Evolutionary conservation across 2,888 invertebrate genomes (phyloP), one percentile per base, ranked within the genome.

Genomic region (Lamproptera curius): DNA sequence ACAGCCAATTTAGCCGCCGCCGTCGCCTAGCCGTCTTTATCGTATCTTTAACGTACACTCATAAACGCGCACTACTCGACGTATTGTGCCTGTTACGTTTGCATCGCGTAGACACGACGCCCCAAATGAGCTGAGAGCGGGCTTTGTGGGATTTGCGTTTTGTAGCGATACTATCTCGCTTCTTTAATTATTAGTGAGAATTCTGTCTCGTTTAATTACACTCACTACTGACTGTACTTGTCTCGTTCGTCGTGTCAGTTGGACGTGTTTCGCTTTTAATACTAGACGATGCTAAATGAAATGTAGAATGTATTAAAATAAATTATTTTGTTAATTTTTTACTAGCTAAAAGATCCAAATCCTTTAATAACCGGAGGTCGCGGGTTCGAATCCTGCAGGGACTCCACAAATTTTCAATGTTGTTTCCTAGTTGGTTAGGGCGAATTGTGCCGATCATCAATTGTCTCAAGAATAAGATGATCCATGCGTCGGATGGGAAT

Each of bases 1-100:
- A 65, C 73, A 82, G 80, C 72, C 78, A 81, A 79, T 81, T 78
- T 73, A 76, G 67, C 63, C 73, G 75, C 67, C 70, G 65, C 59
- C 67, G 64, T 71, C 73, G 74, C 66, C 70, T 63, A 76, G 72
- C 70, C 79, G 84, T 81, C 84, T 83, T 85, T 83, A 84, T 83
- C 78, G 82, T 85, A 86, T 86, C 86, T 86, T 83, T 84, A 84
- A 84, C 79, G 85, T 84, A 87, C 86, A 87, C 78, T 86, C 86
- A 77, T 83, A 85, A 86, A 79, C 82, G 72, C 65, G 64, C 70
- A 70, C 73, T 76, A 71, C 74, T 84, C 79, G 79, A 67, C 71
- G 75, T 76, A 79, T 77, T 80, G 83, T 75, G 70, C 67, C 53
- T 58, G 55, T 53, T 49, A 56, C 53, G 50, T 54, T 52, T 50